Conservation (phyloP, 53 echinoderm and acorn worm species). For the Stichopus horrens region DNA sequence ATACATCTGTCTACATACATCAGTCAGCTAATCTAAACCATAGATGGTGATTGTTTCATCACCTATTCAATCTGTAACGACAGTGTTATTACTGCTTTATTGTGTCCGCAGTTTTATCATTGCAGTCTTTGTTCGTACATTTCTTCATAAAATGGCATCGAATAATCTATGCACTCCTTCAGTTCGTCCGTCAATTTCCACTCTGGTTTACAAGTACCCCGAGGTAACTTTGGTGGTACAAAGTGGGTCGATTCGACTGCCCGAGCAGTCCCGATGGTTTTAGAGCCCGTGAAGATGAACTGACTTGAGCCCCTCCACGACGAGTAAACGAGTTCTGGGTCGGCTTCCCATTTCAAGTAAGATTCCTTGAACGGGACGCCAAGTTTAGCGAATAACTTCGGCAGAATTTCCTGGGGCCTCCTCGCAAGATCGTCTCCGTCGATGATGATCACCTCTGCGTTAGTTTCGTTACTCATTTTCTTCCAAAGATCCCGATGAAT, state of each 20-base stretch:
- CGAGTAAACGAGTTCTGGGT: background rate
- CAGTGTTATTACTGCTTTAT: too few relatives aligned
- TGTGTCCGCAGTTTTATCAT: too few relatives aligned
- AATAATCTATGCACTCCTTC: background rate
- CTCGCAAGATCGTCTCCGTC: slow-evolving; percentile 4
- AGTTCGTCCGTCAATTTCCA: slow-evolving; percentile 6
- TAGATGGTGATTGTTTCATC: too few relatives aligned
- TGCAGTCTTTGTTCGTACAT: background rate
- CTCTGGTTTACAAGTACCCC: background rate
- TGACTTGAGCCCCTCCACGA: background rate
- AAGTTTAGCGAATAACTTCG: background rate
- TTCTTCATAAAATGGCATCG: slow-evolving; percentile 20
- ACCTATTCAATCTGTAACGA: too few relatives aligned
- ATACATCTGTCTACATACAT: too few relatives aligned
- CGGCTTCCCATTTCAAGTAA: background rate
- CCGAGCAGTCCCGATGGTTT: background rate
- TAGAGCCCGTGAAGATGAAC: background rate
- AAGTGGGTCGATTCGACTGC: background rate
- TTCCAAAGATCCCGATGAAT: slow-evolving; percentile 1
- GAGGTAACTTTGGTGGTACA: background rate
- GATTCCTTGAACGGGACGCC: slow-evolving; percentile 7
- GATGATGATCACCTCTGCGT: background rate
- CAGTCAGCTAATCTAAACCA: too few relatives aligned
- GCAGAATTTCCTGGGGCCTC: background rate
- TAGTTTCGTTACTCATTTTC: background rate